Evolutionary conservation across 2,888 invertebrate species (phyloP).

Genomic region (Tetramorium bicarinatum): DNA sequence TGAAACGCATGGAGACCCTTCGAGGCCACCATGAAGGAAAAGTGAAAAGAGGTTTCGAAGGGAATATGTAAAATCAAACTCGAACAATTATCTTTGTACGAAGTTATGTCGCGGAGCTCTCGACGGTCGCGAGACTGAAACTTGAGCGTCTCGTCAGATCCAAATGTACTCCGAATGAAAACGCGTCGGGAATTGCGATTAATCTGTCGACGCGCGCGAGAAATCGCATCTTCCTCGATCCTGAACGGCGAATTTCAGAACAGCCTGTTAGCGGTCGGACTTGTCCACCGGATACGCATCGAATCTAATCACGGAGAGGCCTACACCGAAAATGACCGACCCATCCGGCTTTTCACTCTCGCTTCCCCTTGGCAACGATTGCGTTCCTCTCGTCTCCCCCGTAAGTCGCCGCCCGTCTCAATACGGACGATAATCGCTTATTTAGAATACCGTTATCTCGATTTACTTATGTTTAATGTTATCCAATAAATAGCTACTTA

Average conservation of each 20-base stretch:
- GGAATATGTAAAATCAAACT: neutral
- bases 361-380: neutral
- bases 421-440: slow-evolving; percentile 34
- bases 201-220: slow-evolving; percentile 29
- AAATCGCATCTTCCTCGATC: slow-evolving; percentile 46
- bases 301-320: slow-evolving; percentile 22
- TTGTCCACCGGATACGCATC: slow-evolving; percentile 41
- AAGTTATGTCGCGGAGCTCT: slow-evolving; percentile 4
- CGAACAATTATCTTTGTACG: neutral
- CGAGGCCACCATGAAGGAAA: neutral
- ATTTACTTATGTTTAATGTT: slow-evolving; percentile 45
- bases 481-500: slow-evolving; percentile 36
- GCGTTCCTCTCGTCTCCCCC: slow-evolving; percentile 9
- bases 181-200: slow-evolving; percentile 23
- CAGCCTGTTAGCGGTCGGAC: slow-evolving; percentile 43
- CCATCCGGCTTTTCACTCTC: slow-evolving; percentile 1
- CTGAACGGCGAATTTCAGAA: slow-evolving; percentile 56
- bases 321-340: slow-evolving; percentile 8
- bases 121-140: neutral
- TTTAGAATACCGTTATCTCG: slow-evolving; percentile 51
- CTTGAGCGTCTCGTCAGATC: neutral
- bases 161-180: neutral
- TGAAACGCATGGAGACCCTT: neutral
- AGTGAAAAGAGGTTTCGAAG: neutral
- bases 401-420: slow-evolving; percentile 9